Evolutionary conservation across 2,113 vertebrate genomes (phyloP), one percentile per base, ranked within the genome.

Genomic region (Peucedramus taeniatus): DNA sequence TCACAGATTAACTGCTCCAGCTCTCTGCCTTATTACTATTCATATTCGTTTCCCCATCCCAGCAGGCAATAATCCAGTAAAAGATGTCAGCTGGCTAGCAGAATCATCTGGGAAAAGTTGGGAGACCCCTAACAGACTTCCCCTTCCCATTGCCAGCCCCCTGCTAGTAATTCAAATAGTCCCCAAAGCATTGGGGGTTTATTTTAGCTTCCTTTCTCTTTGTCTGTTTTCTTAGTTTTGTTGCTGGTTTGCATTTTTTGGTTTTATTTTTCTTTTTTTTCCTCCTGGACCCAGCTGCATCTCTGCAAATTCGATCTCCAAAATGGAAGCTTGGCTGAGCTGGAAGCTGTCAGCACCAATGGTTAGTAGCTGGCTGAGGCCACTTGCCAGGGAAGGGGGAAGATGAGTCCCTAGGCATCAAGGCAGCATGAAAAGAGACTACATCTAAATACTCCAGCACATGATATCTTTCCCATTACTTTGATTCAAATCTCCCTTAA

Each of bases 401-500:
- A 87, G 78, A 96, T 56, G 74, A 13, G 57, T 96, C 94, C 79
- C 82, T 14, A 83, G 79, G 72, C 64, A 44, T 82, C 21, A 33
- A 76, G 50, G 59, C 71, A 51, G 85, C 90, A 56, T 68, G 79
- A 94, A 93, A 93, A 96, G 85, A 66, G 68, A 89, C 96, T 87
- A 56, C 53, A 63, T 89, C 90, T 84, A 93, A 95, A 93, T 83
- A 93, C 82, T 96, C 77, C 74, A 93, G 72, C 89, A 83, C 83
- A 88, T 85, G 64, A 90, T 91, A 93, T 96, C 94, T 94, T 93
- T 95, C 94, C 95, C 90, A 84, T 91, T 94, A 89, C 87, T 93
- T 95, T 95, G 83, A 94, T 96, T 96, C 93, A 94, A 93, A 96
- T 92, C 88, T 90, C 88, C 66, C 70, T 90, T 94, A 96, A 96